phyloP scores from a whole-genome alignment of 1,140 invertebrate genomes.

The Drosophila nannoptera region DNA sequence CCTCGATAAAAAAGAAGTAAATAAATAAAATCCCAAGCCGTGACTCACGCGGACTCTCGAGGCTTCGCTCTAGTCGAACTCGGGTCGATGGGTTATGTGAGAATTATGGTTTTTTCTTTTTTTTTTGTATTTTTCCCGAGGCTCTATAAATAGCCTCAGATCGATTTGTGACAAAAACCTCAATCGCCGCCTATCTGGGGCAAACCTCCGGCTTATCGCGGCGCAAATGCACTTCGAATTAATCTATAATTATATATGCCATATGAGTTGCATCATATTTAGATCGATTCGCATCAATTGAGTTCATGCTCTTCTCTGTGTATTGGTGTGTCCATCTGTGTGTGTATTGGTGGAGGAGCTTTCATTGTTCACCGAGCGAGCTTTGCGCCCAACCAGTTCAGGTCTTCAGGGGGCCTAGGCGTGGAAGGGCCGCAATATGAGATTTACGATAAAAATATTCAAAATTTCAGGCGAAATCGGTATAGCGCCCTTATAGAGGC shows the following conservation, averaged over 20 bases:
- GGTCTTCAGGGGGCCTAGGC: not conserved
- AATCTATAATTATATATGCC: not conserved
- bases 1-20: slow-evolving; percentile 53
- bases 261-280: slow-evolving; percentile 11
- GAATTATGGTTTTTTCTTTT: too few species aligned
- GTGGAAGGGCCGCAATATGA: not conserved
- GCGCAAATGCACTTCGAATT: not conserved
- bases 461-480: too few species aligned
- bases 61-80: not conserved
- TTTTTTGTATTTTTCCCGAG: not conserved
- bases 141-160: slow-evolving; percentile 43
- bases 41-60: slow-evolving; percentile 53
- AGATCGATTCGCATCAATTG: slow-evolving; percentile 3
- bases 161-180: slow-evolving; percentile 18
- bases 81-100: too few species aligned
- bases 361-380: slow-evolving; percentile 7
- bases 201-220: slow-evolving; percentile 36
- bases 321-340: not conserved
- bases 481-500: too few species aligned
- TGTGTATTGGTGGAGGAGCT: not conserved
- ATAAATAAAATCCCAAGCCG: slow-evolving; percentile 29
- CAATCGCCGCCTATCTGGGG: slow-evolving; percentile 12
- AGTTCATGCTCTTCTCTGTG: not conserved
- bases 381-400: not conserved
- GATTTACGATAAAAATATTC: not conserved